Evolutionary conservation across 1,140 invertebrate genomes (phyloP).

Genomic region (Acromyrmex charruanus): DNA sequence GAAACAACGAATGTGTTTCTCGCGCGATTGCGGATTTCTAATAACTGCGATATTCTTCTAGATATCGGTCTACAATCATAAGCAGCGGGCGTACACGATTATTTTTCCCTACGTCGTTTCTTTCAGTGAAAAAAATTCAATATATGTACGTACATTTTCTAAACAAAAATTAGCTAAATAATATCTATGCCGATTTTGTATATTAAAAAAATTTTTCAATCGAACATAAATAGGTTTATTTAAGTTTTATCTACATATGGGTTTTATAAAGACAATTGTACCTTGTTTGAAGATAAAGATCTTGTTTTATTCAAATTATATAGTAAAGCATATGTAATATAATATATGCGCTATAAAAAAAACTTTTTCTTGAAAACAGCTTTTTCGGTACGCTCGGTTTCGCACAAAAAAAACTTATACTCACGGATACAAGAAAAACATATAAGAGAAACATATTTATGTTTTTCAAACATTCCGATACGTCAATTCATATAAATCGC

Average conservation of each 20-base stretch:
- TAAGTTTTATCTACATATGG: slow-evolving; percentile 19
- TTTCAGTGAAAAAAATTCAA: background rate
- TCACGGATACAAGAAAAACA: background rate
- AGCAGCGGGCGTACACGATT: background rate
- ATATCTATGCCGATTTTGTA: background rate
- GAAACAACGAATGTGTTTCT: slow-evolving; percentile 57
- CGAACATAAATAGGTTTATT: background rate
- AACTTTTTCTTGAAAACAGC: background rate
- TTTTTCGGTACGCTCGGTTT: background rate
- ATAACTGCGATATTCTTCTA: slow-evolving; percentile 39
- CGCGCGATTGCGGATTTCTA: slow-evolving; percentile 39
- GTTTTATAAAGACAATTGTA: slow-evolving; percentile 11
- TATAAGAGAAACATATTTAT: background rate
- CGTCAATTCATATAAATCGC: slow-evolving; percentile 39
- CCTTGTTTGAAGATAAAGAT: background rate
- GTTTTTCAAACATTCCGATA: slow-evolving; percentile 15
- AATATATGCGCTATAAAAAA: background rate
- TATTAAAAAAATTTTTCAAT: slow-evolving; percentile 18
- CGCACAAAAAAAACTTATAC: slow-evolving; percentile 23
- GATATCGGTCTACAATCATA: slow-evolving; percentile 39
- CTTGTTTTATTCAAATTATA: slow-evolving; percentile 3
- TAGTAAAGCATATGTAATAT: background rate
- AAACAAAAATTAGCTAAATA: background rate
- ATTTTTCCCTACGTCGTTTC: background rate
- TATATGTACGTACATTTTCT: background rate